These are phyloP conservation scores for Sericinus montela DNA, from an alignment of 2,888 invertebrate genomes.

Conservation along the genomic window DNA sequence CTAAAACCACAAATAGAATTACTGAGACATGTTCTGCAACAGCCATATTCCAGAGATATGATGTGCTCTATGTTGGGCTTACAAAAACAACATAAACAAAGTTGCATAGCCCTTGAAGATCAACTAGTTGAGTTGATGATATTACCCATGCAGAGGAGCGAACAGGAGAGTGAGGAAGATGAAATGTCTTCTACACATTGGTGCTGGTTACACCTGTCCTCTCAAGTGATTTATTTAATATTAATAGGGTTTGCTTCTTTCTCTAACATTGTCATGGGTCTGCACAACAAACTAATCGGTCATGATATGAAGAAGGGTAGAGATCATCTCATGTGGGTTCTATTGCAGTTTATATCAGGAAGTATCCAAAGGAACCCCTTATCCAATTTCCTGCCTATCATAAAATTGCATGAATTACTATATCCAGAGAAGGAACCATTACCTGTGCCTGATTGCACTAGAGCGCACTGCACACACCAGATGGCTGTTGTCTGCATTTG, in stretches of 20 bases:
- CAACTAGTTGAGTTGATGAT: conserved; percentile 95
- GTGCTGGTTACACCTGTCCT: conserved; percentile 95
- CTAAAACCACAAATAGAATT: conserved; percentile 93
- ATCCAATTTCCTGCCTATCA: conserved; percentile 92
- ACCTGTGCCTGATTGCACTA: conserved; percentile 92
- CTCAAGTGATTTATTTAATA: conserved; percentile 96
- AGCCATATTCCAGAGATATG: conserved; percentile 97
- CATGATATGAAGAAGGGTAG: conserved; percentile 92
- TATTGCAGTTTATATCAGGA: conserved; percentile 97
- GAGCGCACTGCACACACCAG: conserved; percentile 91
- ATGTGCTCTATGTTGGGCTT: conserved; percentile 96
- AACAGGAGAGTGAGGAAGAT: conserved; percentile 81
- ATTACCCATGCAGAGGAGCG: conserved; percentile 94
- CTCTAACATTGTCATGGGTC: conserved; percentile 92
- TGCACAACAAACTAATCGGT: conserved; percentile 90
- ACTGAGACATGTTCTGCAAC: conserved; percentile 93
- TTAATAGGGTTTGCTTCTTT: conserved; percentile 96
- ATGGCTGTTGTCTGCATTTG: conserved; percentile 98
- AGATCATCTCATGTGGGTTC: conserved; percentile 99
- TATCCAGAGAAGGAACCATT: conserved; percentile 96
- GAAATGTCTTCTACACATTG: conserved; percentile 85
- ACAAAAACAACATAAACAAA: conserved; percentile 94
- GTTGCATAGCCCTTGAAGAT: conserved; percentile 94
- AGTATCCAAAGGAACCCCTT: conserved; percentile 96
- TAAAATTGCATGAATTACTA: conserved; percentile 93